These are phyloP conservation scores for Drosophila meridionalis DNA, from an alignment of 2,888 invertebrate genomes.

Conservation along the genomic window DNA sequence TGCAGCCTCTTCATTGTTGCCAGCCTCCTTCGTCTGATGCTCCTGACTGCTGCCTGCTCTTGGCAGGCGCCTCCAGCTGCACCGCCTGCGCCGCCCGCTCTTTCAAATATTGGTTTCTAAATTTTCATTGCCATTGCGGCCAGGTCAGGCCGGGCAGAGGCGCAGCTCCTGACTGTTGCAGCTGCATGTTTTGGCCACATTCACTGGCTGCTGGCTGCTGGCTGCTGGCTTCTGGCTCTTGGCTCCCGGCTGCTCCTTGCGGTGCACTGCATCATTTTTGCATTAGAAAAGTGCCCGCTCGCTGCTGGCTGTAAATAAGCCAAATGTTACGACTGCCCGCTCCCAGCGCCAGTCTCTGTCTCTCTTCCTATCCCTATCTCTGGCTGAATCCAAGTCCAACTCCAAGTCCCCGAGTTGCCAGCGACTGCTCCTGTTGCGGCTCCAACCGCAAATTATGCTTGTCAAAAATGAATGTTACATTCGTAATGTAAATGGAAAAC, in stretches of 20 bases:
- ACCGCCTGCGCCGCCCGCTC: not conserved
- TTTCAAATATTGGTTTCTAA: conserved; percentile 73
- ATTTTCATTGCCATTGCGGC: conserved; percentile 74
- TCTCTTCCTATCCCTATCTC: not conserved
- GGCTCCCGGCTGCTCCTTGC: conserved; percentile 21
- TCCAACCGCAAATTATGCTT: conserved; percentile 77
- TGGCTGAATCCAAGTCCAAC: conserved; percentile 56
- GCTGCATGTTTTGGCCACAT: conserved; percentile 55
- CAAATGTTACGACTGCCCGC: conserved; percentile 10
- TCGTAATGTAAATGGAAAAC: conserved; percentile 53
- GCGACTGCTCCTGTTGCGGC: conserved; percentile 32
- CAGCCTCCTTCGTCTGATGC: conserved; percentile 1
- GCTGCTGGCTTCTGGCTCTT: not conserved
- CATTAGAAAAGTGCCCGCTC: conserved; percentile 72
- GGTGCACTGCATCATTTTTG: conserved; percentile 79
- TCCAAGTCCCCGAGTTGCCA: conserved; percentile 49
- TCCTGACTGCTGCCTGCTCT: conserved; percentile 1
- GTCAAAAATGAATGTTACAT: conserved; percentile 80
- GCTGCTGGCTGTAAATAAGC: conserved; percentile 74
- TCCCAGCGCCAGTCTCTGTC: not conserved
- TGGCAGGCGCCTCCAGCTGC: conserved; percentile 4
- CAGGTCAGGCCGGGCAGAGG: conserved; percentile 39
- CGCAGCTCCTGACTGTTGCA: conserved; percentile 26
- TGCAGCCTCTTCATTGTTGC: conserved; percentile 37
- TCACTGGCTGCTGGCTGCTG: conserved; percentile 3